Evolutionary conservation across 2,888 invertebrate genomes (phyloP).

Genomic region (Bombylius discolor): DNA sequence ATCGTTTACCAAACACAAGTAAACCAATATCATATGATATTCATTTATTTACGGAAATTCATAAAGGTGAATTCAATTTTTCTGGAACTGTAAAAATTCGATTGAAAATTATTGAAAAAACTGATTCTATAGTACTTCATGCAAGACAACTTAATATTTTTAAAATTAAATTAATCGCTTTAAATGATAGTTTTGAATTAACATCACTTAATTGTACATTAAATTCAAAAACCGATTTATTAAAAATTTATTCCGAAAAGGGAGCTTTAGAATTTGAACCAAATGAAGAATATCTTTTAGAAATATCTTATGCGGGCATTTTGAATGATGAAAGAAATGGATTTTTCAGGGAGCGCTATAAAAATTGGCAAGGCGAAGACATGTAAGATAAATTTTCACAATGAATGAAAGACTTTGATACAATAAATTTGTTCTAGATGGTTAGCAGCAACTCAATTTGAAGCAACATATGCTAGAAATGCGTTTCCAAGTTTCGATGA

Average conservation of each 20-base stretch:
- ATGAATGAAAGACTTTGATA: too few relatives aligned
- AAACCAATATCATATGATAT: constrained; percentile 41
- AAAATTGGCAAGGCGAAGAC: constrained; percentile 18
- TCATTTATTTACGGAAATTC: constrained; percentile 23
- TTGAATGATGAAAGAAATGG: constrained; percentile 51
- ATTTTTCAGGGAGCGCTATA: constrained; percentile 47
- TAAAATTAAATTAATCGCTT: constrained; percentile 15
- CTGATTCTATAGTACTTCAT: constrained; percentile 23
- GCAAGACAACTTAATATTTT: constrained; percentile 18
- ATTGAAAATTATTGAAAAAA: constrained; percentile 17
- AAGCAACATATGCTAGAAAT: constrained; percentile 45
- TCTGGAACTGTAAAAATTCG: constrained; percentile 22
- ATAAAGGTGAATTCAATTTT: constrained; percentile 21
- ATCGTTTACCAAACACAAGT: constrained; percentile 43
- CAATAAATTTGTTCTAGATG: constrained; percentile 5
- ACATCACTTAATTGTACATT: too few relatives aligned
- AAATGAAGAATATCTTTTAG: constrained; percentile 37
- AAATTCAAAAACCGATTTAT: constrained; percentile 22
- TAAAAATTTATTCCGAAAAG: constrained; percentile 10
- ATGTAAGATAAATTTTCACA: constrained; percentile 16
- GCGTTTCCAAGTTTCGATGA: constrained; percentile 64
- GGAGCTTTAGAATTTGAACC: constrained; percentile 9
- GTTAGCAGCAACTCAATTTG: constrained; percentile 48
- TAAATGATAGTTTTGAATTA: neutral
- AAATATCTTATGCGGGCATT: constrained; percentile 43